phyloP scores from a whole-genome alignment of 2,888 invertebrate genomes.

The Diaprepes abbreviatus region DNA sequence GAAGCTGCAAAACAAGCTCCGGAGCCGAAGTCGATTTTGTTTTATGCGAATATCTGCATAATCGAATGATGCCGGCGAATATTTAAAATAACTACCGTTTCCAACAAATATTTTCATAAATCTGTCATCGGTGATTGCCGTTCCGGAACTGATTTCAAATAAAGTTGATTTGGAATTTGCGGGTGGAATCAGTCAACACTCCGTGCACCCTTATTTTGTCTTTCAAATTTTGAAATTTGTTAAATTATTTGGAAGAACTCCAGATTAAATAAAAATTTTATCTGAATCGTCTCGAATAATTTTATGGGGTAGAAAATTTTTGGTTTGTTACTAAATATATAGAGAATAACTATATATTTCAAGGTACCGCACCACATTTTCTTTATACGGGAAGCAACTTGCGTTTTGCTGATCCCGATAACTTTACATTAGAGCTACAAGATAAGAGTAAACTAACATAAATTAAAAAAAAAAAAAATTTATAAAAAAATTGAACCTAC shows the following conservation, averaged over 20 bases:
- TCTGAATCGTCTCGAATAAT: background rate
- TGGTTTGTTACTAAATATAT: too few species aligned
- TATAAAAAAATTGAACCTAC: too few species aligned
- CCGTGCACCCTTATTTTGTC: conserved; percentile 13
- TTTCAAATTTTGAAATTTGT: conserved; percentile 12
- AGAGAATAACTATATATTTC: too few species aligned
- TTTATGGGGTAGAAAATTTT: too few species aligned
- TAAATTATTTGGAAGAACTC: conserved; percentile 5
- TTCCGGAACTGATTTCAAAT: conserved; percentile 61
- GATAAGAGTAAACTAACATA: too few species aligned
- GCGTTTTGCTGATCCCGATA: too few species aligned
- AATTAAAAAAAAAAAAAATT: too few species aligned
- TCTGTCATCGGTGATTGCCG: conserved; percentile 69
- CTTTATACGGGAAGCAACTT: too few species aligned
- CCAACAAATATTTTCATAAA: conserved; percentile 70
- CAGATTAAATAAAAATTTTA: background rate
- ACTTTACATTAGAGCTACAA: too few species aligned
- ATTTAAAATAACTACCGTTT: conserved; percentile 69
- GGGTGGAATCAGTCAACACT: conserved; percentile 15
- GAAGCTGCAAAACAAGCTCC: conserved; percentile 41
- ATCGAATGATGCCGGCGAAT: conserved; percentile 68
- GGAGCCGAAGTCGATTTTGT: conserved; percentile 34
- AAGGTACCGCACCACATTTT: too few species aligned
- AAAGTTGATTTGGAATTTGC: conserved; percentile 52
- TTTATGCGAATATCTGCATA: conserved; percentile 65